phyloP scores from a whole-genome alignment of 2,113 vertebrate genomes.

The Cricetomys ansorgei region DNA sequence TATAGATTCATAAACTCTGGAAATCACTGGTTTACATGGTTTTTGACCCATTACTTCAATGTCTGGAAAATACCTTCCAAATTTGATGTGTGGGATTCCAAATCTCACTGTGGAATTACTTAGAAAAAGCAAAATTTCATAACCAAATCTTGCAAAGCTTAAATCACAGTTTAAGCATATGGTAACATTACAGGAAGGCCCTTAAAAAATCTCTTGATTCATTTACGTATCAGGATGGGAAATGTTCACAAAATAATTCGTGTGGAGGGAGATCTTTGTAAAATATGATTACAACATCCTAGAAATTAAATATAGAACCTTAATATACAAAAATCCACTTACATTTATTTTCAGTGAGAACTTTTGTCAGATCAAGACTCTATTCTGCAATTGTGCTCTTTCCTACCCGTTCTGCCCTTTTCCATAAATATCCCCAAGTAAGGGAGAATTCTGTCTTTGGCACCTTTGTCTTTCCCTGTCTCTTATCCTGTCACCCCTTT shows the following conservation, averaged over 20 bases:
- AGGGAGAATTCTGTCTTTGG: background rate
- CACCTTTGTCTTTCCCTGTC: background rate
- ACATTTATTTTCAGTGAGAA: background rate
- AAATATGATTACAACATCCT: background rate
- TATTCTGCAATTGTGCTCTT: background rate
- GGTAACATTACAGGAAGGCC: background rate
- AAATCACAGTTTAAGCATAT: background rate
- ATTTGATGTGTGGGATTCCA: background rate
- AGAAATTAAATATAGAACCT: background rate
- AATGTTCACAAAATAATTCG: background rate
- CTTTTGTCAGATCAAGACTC: background rate
- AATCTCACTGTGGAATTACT: background rate
- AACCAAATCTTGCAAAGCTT: background rate
- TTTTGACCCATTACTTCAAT: slow-evolving; percentile 11
- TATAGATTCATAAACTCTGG: background rate
- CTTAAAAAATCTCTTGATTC: background rate
- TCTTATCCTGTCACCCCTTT: background rate
- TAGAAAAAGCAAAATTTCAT: background rate
- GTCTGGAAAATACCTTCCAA: slow-evolving; percentile 40
- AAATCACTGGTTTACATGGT: background rate
- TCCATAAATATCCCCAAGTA: background rate
- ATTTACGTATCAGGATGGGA: background rate
- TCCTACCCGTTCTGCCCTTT: background rate
- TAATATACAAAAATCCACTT: background rate
- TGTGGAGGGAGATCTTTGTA: background rate